Percentiles rank a stretch among this genome's conserved stretches.
Evolutionary conservation across 2,797 vertebrate species (phyloP).

Genomic region (Morus bassanus): DNA sequence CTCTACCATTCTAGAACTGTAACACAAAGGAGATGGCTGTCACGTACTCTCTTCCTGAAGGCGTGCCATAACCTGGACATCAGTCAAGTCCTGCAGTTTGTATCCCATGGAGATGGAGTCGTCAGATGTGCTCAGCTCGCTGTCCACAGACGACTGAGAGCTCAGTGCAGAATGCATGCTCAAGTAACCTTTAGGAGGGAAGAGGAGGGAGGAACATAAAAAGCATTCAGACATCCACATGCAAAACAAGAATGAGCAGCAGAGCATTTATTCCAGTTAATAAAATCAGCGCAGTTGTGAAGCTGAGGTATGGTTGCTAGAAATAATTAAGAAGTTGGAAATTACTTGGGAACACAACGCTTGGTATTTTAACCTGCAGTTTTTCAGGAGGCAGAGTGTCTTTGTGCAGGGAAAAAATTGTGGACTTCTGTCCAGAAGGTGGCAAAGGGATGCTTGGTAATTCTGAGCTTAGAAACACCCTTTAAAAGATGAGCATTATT

Average conservation of each 20-base stretch:
- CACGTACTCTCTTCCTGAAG: conserved; percentile 91
- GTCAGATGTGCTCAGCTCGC: conserved; percentile 90
- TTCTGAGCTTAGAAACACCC: neutral
- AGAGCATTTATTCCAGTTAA: neutral
- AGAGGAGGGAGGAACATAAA: neutral
- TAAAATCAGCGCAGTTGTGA: neutral
- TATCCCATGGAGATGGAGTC: conserved; percentile 96
- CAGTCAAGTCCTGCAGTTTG: conserved; percentile 91
- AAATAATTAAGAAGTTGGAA: neutral
- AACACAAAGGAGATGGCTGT: neutral
- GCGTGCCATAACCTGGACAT: conserved; percentile 95
- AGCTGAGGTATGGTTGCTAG: neutral
- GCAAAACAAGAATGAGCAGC: neutral
- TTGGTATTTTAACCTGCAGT: neutral
- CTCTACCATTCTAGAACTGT: neutral
- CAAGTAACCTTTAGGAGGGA: conserved; percentile 73
- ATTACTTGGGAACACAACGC: rapidly evolving
- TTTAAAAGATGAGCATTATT: neutral
- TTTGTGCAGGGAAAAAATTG: neutral
- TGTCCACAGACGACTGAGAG: conserved; percentile 93
- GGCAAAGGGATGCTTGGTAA: neutral
- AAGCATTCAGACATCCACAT: neutral
- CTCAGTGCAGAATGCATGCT: conserved; percentile 85
- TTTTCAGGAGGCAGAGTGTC: neutral
- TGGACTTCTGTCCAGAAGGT: neutral